Conservation (phyloP, 2,797 vertebrate species). For the Leuciscus waleckii region DNA sequence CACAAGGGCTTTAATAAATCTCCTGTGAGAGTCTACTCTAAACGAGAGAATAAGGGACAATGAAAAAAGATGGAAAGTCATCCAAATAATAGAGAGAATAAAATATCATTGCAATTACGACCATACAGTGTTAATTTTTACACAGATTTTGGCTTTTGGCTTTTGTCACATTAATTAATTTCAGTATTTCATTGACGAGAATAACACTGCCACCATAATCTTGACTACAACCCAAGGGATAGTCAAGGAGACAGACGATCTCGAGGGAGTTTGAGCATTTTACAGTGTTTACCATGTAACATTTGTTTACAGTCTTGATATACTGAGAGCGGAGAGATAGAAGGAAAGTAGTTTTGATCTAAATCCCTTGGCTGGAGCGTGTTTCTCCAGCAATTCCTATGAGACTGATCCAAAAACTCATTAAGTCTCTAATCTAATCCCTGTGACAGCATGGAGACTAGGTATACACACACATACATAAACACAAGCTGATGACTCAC, state of each 20-base stretch:
- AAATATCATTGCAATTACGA: neutral
- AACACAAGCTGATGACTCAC: conserved; percentile 78
- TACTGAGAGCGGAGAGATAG: conserved; percentile 2
- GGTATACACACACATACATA: conserved; percentile 42
- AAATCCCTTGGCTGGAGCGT: conserved; percentile 45
- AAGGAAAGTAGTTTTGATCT: conserved; percentile 38
- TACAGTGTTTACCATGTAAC: conserved; percentile 27
- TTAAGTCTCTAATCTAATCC: conserved; percentile 57
- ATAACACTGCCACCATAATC: neutral
- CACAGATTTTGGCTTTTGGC: neutral
- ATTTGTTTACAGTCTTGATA: conserved; percentile 23
- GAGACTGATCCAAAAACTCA: conserved; percentile 58
- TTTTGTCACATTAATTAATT: neutral
- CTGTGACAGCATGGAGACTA: conserved; percentile 36
- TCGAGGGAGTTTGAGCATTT: conserved; percentile 24
- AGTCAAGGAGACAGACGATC: neutral
- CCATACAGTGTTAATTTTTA: neutral
- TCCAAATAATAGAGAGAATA: conserved; percentile 21
- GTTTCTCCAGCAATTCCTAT: conserved; percentile 39
- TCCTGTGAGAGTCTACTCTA: conserved; percentile 63
- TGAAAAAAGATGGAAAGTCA: conserved; percentile 36
- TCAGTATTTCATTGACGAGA: neutral
- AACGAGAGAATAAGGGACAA: conserved; percentile 58
- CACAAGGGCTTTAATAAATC: conserved; percentile 68
- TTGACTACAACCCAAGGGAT: neutral